A percentile compares a stretch with the other conserved stretches of the same genome.
These are phyloP conservation scores for Lepidiolamprologus cunningtoni DNA, from an alignment of 2,113 vertebrate species.

Conservation along the genomic window DNA sequence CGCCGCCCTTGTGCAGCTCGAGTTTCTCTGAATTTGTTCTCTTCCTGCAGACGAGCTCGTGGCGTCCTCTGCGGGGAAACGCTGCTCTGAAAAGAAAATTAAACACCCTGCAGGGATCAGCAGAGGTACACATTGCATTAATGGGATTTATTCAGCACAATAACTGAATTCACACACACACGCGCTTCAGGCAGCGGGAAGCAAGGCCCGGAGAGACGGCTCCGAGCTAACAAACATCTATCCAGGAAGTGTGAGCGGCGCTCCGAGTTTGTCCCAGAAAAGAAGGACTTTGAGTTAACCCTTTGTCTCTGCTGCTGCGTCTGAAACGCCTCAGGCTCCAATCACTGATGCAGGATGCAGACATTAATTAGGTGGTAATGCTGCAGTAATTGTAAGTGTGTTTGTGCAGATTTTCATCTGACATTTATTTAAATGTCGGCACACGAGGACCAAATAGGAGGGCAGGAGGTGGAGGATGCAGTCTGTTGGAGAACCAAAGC, in stretches of 20 bases:
- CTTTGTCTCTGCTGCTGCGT: background rate
- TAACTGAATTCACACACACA: background rate
- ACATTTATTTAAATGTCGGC: background rate
- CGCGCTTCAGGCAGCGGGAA: background rate
- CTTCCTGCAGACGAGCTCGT: background rate
- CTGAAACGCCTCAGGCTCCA: background rate
- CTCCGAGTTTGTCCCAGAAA: background rate
- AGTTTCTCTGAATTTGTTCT: background rate
- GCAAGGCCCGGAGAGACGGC: background rate
- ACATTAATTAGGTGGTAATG: background rate
- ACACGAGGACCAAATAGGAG: background rate
- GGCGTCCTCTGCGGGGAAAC: background rate
- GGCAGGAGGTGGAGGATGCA: background rate
- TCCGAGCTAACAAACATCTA: background rate
- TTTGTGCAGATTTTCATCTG: background rate
- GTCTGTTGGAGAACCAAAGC: background rate
- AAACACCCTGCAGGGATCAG: conserved; percentile 12
- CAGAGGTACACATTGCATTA: background rate
- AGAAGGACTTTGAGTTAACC: background rate
- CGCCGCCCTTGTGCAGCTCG: background rate
- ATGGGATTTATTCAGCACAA: background rate
- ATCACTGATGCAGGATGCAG: background rate
- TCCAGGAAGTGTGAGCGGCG: background rate
- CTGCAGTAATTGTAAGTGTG: background rate
- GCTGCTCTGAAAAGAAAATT: background rate